These are phyloP conservation scores for Drosophila athabasca DNA, from an alignment of 1,140 invertebrate genomes.

Conservation along the genomic window DNA sequence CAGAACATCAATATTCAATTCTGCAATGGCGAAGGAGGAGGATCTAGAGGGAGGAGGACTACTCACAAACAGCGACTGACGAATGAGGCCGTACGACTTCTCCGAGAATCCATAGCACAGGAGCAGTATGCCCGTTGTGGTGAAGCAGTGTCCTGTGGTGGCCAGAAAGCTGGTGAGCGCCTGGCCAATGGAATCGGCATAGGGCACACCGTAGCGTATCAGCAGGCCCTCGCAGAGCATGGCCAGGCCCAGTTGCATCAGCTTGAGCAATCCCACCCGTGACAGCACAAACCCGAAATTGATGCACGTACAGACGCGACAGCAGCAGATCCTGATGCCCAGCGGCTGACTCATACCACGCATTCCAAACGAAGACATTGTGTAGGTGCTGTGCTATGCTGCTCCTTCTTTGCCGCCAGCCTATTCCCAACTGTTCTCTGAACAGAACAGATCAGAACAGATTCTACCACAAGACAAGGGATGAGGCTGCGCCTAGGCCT, in stretches of 20 bases:
- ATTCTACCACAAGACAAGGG: too few species aligned
- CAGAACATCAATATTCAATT: too few species aligned
- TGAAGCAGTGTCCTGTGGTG: slow-evolving; percentile 89
- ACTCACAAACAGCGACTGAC: slow-evolving; percentile 92
- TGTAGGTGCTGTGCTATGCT: neutral
- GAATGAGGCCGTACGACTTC: slow-evolving; percentile 89
- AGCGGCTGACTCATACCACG: slow-evolving; percentile 71
- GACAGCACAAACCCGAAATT: slow-evolving; percentile 89
- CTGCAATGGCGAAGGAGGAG: too few species aligned
- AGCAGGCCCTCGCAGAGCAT: slow-evolving; percentile 90
- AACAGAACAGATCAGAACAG: too few species aligned
- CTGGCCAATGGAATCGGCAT: slow-evolving; percentile 87
- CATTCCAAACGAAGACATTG: slow-evolving; percentile 71
- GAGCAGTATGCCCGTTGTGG: slow-evolving; percentile 89
- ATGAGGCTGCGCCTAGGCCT: too few species aligned
- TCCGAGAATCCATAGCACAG: slow-evolving; percentile 90
- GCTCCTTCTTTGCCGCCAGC: too few species aligned
- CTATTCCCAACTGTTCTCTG: too few species aligned
- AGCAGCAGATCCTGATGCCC: slow-evolving; percentile 89
- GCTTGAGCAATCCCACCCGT: slow-evolving; percentile 88
- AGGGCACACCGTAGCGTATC: slow-evolving; percentile 89
- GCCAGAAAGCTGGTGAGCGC: slow-evolving; percentile 91
- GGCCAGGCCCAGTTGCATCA: slow-evolving; percentile 90
- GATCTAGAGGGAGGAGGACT: neutral
- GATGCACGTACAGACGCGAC: slow-evolving; percentile 90